Evolutionary conservation across 2,888 invertebrate genomes (phyloP), one percentile per base, ranked within the genome.

Genomic region (Eupithecia exiguata): DNA sequence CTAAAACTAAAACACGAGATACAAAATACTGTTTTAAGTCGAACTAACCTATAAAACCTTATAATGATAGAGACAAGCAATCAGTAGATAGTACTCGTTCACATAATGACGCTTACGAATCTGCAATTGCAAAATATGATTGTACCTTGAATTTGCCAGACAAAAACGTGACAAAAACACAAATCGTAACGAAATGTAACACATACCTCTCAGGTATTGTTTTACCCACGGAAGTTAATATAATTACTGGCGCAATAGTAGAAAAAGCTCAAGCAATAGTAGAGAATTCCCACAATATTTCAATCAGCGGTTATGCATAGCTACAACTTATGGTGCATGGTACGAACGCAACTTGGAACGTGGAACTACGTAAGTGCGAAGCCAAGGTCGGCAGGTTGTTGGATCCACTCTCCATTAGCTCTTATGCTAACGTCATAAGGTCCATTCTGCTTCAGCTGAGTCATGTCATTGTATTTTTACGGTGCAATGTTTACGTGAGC

Each of bases 311-410:
- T 69, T 72, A 68, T 69, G 70, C 72, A 73, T 75, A 75, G 72
- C 75, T 67, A 75, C 68, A 72, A 72, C 65, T 72, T 75, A 73
- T 73, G 70, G 76, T 76, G 76, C 76, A 76, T 46, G 66, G 73
- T 66, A 72, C 74, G 70, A 79, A 77, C 79, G 75, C 78, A 78
- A 76, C 79, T 80, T 78, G 74, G 82, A 83, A 80, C 79, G 82
- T 80, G 69, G 68, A 74, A 73, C 63, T 85, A 86, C 87, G 86
- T 85, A 86, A 87, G 79, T 74, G 76, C 77, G 70, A 74, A 79
- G 72, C 78, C 86, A 87, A 87, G 87, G 87, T 87, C 87, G 81
- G 70, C 84, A 75, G 68, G 74, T 78, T 76, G 75, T 46, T 35
- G 30, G 49, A 43, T 30, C 68, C 78, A 78, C 66, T 61, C 68